These are phyloP conservation scores for Strigops habroptila DNA, from an alignment of 2,113 vertebrate species.

Conservation along the genomic window DNA sequence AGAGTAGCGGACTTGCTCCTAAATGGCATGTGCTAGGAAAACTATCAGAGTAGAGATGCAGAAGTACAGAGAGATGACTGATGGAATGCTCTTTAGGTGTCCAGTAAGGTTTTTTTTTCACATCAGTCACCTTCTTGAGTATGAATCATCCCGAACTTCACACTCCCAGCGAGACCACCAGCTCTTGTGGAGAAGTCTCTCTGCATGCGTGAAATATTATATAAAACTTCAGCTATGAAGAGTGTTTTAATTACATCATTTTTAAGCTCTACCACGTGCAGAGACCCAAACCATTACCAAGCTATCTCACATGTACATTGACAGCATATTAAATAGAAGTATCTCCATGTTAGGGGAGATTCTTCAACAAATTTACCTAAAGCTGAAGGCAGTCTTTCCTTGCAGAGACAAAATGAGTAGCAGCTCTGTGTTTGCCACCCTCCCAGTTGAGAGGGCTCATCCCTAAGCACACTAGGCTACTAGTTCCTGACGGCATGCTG, in stretches of 20 bases:
- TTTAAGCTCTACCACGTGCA: neutral
- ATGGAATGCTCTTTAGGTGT: neutral
- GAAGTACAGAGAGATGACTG: neutral
- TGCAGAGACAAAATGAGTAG: neutral
- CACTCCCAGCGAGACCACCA: neutral
- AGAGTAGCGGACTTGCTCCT: neutral
- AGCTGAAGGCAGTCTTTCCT: neutral
- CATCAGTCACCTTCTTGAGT: neutral
- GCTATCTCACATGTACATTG: neutral
- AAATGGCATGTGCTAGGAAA: rapidly evolving
- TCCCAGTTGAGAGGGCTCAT: neutral
- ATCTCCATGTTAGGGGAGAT: neutral
- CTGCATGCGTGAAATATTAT: neutral
- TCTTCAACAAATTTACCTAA: neutral
- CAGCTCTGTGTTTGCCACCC: neutral
- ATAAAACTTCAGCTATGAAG: neutral
- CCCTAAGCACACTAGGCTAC: neutral
- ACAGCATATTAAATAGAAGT: neutral
- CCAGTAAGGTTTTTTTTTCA: neutral
- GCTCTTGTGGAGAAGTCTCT: neutral
- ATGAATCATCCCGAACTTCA: neutral
- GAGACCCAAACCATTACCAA: neutral
- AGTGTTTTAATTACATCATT: neutral
- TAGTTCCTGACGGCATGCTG: neutral
- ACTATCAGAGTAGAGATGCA: neutral